Evolutionary conservation across 1,140 invertebrate genomes (phyloP).

Genomic region (Aphaenogaster rudis): DNA sequence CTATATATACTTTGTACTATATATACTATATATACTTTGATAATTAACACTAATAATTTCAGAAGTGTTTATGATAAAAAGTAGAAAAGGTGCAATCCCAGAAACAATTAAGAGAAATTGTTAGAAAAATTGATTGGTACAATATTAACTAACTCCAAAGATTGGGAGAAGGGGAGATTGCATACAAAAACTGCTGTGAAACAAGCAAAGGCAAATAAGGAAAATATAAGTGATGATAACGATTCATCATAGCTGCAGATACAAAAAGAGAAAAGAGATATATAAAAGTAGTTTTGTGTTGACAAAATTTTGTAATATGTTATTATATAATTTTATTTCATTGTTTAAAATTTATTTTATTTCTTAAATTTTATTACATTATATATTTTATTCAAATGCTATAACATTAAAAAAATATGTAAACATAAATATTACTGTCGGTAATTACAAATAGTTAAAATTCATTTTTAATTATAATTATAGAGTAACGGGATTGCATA

Average conservation of each 20-base stretch:
- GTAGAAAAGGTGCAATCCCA: neutral
- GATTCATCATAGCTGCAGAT: neutral
- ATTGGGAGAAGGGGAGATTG: neutral
- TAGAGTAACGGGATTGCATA: neutral
- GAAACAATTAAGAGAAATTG: neutral
- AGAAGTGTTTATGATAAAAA: neutral
- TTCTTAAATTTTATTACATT: too few species aligned
- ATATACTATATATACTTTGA: neutral
- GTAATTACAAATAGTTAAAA: neutral
- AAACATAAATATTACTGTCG: too few species aligned
- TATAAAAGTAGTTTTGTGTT: too few species aligned
- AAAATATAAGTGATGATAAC: neutral
- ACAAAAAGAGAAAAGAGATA: too few species aligned
- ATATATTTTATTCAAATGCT: too few species aligned
- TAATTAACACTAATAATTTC: neutral
- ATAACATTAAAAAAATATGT: too few species aligned
- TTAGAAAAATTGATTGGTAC: neutral
- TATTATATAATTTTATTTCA: too few species aligned
- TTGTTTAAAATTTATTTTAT: too few species aligned
- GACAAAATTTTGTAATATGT: too few species aligned
- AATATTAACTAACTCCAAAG: neutral
- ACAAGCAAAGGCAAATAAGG: neutral
- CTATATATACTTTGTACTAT: too few species aligned
- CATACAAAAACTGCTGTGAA: neutral
- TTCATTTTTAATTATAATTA: neutral